Evolutionary conservation across 2,113 vertebrate species (phyloP).

Genomic region (Ibidorhyncha struthersii): DNA sequence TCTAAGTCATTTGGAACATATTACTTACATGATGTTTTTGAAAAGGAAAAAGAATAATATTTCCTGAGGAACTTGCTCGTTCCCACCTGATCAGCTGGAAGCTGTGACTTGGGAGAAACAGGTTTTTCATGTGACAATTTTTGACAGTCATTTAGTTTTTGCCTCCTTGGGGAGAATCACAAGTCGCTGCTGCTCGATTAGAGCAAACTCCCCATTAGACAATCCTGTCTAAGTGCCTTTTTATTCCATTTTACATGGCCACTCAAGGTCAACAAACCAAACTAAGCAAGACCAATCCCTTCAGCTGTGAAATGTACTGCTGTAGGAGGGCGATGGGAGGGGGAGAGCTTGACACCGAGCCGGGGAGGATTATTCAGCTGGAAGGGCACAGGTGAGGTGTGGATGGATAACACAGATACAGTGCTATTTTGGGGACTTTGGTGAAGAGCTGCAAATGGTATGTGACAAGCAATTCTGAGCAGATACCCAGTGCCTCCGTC

Average conservation of each 20-base stretch:
- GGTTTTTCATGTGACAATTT: neutral
- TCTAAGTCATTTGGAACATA: neutral
- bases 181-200: neutral
- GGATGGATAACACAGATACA: neutral
- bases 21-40: neutral
- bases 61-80: slow-evolving; percentile 13
- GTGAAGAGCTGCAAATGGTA: neutral
- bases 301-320: slow-evolving; percentile 46
- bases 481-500: neutral
- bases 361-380: neutral
- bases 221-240: slow-evolving; percentile 40
- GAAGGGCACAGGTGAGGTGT: slow-evolving; percentile 35
- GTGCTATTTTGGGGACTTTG: neutral
- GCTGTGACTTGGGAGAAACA: neutral
- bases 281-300: slow-evolving; percentile 15
- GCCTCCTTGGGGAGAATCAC: neutral
- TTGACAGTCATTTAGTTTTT: slow-evolving; percentile 13
- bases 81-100: slow-evolving; percentile 35
- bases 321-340: neutral
- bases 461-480: neutral
- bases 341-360: neutral
- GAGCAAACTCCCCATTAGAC: neutral
- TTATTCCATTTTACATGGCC: slow-evolving; percentile 48
- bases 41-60: neutral
- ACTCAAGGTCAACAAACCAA: slow-evolving; percentile 34